Evolutionary conservation across 2,113 vertebrate species (phyloP), one percentile per base, ranked within the genome.

Genomic region (Arizona elegans): DNA sequence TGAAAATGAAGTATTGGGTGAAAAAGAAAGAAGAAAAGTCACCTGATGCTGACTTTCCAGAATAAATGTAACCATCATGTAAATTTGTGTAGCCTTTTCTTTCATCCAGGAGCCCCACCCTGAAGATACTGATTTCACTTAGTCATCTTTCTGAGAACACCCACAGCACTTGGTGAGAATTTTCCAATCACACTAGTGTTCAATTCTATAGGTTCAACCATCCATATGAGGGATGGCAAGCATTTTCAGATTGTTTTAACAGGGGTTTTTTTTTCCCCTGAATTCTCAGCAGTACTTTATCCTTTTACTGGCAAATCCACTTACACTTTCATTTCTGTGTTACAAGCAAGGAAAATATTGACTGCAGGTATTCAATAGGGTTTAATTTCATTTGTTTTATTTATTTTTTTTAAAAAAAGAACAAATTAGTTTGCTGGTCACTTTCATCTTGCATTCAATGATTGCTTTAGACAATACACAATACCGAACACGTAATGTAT

Each of bases 291-390:
- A 81, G 10, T 52, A 2, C 5, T 56, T 94, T 53, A 13, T 92
- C 9, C 19, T 91, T 96, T 94, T 95, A 90, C 91, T 81, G 70
- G 24, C 9, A 95, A 93, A 93, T 26, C 87, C 75, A 86, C 91
- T 50, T 86, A 86, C 1, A 94, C 92, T 92, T 94, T 92, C 89
- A 81, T 17, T 59, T 56, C 53, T 95, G 43, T 92, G 26, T 70
- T 93, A 93, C 0, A 93, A 81, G 5, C 53, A 81, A 93, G 59
- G 24, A 93, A 92, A 95, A 92, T 10, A 92, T 19, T 1, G 33
- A 92, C 56, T 93, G 89, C 59, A 7, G 85, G 54, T 6, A 81
- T 70, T 91, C 89, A 92, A 65, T 17, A 94, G 91, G 94, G 9
- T 88, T 91, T 81, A 23, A 81, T 92, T 95, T 94, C 17, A 94